Evolutionary conservation across 2,797 vertebrate species (phyloP), one percentile per base, ranked within the genome.

Genomic region (Aulostomus chinensis): DNA sequence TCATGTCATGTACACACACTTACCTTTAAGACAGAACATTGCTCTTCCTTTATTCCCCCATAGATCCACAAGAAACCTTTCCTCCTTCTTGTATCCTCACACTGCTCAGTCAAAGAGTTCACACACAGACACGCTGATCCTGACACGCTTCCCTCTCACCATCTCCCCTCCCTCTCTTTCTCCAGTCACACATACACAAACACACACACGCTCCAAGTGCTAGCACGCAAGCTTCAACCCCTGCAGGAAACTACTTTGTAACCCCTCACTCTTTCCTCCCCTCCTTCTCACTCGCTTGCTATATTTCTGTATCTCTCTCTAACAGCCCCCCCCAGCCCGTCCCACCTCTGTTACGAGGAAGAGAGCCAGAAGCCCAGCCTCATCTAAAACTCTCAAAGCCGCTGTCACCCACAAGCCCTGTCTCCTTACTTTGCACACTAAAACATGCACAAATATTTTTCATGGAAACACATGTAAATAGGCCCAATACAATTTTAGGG

Each of bases 21-120:
- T 92, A 98, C 95, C 95, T 95, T 94, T 95, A 73, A 96, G 82
- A 81, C 94, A 97, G 86, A 94, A 95, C 96, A 97, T 97, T 78
- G 58, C 59, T 68, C 61, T 60, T 82, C 71, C 74, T 67, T 73
- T 61, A 42, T 47, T 57, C 55, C 53, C 37, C 42, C 64, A 56
- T 70, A 28, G 41, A 61, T 72, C 67, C 59, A 50, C 33, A 26
- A 57, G 16, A 48, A 63, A 60, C 48, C 78, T 71, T 77, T 67
- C 73, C 68, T 61, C 65, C 63, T 42, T 47, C 31, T 50, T 71
- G 71, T 66, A 58, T 42, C 56, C 24, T 43, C 55, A 42, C 52
- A 18, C 57, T 14, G 38, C 60, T 62, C 41, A 14, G 37, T 54
- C 68, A 64, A 65, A 67, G 63, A 20, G 17, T 73, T 61, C 73